Conservation (phyloP, 2,113 vertebrate species). For the Cisticola juncidis region DNA sequence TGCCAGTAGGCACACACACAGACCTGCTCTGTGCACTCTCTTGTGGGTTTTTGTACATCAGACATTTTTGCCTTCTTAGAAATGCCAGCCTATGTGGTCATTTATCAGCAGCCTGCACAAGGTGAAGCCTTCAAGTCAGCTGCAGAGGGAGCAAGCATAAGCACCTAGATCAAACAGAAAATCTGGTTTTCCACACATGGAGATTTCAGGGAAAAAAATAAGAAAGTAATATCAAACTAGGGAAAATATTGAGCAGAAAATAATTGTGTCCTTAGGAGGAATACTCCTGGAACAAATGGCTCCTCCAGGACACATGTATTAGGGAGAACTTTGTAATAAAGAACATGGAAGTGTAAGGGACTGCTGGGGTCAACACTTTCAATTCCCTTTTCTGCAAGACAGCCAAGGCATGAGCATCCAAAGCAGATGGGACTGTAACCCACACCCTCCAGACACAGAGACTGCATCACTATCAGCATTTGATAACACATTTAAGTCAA, state of each 20-base stretch:
- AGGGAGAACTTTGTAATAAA: neutral
- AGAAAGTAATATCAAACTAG: neutral
- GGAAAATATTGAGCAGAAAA: neutral
- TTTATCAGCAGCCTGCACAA: neutral
- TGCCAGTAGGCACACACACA: neutral
- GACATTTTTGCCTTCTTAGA: neutral
- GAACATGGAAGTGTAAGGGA: neutral
- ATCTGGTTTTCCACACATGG: neutral
- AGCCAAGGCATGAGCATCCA: neutral
- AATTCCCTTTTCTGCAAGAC: neutral
- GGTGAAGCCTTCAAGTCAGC: neutral
- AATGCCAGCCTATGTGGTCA: neutral
- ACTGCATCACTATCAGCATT: neutral
- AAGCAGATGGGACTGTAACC: neutral
- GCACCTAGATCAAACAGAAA: neutral
- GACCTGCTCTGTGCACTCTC: neutral
- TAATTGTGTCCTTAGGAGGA: neutral
- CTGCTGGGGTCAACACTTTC: neutral
- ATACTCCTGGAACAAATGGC: neutral
- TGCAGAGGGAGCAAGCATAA: neutral
- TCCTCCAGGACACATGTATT: neutral
- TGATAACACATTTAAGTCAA: neutral
- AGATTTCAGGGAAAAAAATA: neutral
- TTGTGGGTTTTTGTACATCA: neutral
- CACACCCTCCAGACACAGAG: neutral